Evolutionary conservation across 2,888 invertebrate species (phyloP), one percentile per base, ranked within the genome.

Genomic region (Philhelius pedissequus): DNA sequence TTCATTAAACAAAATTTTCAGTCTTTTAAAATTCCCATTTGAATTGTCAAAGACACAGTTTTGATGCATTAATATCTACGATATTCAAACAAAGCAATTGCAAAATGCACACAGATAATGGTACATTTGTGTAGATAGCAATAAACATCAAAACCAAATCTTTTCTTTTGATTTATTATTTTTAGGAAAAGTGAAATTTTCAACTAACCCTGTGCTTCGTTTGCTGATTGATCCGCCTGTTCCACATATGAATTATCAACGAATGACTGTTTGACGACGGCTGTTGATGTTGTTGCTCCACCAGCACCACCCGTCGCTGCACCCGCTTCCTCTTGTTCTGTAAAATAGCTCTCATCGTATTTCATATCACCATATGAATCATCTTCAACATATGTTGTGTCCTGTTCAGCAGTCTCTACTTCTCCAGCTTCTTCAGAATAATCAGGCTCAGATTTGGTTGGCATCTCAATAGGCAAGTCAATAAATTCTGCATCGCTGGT

Each of bases 401-500:
- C 94, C 88, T 94, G 94, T 88, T 94, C 94, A 80, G 93, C 93
- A 30, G 93, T 92, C 88, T 93, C 94, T 87, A 93, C 94, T 87
- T 94, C 94, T 86, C 93, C 94, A 86, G 93, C 92, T 89, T 94
- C 94, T 86, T 94, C 94, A 50, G 93, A 92, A 90, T 94, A 94
- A 91, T 94, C 94, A 0, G 94, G 94, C 93, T 94, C 94, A 90
- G 94, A 94, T 93, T 94, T 94, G 30, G 94, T 94, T 88, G 94
- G 94, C 86, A 94, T 88, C 87, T 92, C 92, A 79, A 92, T 92
- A 52, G 92, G 92, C 88, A 92, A 89, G 87, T 91, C 92, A 88
- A 92, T 92, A 82, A 91, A 92, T 89, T 92, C 92, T 35, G 91
- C 86, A 86, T 91, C 91, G 78, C 87, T 89, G 66, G 56, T 87